phyloP scores from a whole-genome alignment of 2,797 vertebrate genomes.

The Malurus splendens region DNA sequence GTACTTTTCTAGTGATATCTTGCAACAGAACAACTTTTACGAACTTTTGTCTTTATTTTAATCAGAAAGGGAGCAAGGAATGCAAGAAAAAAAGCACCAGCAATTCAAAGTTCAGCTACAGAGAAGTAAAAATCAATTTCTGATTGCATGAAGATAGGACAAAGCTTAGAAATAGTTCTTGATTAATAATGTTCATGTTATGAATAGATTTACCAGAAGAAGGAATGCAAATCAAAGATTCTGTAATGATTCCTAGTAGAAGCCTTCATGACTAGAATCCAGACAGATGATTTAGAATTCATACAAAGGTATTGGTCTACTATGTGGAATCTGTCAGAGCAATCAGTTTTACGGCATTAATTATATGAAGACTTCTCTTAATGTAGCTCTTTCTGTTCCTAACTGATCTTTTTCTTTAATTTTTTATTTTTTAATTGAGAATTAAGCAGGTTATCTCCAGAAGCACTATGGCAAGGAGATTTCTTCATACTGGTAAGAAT shows the following conservation, averaged over 20 bases:
- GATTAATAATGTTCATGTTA: conserved; percentile 8
- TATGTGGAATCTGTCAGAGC: neutral
- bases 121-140: conserved; percentile 6
- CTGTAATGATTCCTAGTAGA: neutral
- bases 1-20: neutral
- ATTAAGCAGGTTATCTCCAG: neutral
- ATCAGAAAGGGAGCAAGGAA: neutral
- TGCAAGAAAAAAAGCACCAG: neutral
- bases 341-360: neutral
- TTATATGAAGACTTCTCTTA: neutral
- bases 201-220: neutral
- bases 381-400: neutral
- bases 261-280: neutral
- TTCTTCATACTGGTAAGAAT: neutral
- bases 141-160: conserved; percentile 15
- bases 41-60: neutral
- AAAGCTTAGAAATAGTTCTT: conserved; percentile 22
- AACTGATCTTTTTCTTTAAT: fast-evolving
- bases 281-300: neutral
- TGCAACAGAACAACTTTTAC: neutral
- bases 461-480: neutral
- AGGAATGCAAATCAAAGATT: conserved; percentile 12
- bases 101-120: neutral
- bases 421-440: neutral
- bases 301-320: neutral